Evolutionary conservation across 2,888 invertebrate genomes (phyloP).

Genomic region (Rhingia rostrata): DNA sequence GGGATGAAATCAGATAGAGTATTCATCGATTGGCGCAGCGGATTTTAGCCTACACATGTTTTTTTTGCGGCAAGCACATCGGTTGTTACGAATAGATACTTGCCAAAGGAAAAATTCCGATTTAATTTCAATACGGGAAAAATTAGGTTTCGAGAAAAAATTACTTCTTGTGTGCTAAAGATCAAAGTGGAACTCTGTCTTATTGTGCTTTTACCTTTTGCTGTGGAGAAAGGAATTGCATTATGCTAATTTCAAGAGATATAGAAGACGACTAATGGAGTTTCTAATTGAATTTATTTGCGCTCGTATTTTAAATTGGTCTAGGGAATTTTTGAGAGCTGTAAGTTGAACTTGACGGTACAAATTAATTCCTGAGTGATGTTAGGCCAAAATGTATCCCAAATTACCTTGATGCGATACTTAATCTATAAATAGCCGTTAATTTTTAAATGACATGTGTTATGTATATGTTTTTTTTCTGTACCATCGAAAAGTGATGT

Average conservation of each 20-base stretch:
- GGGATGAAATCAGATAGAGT: too few species aligned
- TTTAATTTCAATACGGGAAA: conserved; percentile 22
- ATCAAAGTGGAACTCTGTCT: conserved; percentile 8
- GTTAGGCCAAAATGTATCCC: background rate
- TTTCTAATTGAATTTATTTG: conserved; percentile 24
- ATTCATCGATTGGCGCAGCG: too few species aligned
- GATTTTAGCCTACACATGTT: too few species aligned
- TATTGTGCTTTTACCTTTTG: conserved; percentile 24
- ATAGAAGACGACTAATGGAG: conserved; percentile 20
- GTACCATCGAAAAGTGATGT: too few species aligned
- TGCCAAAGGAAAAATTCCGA: background rate
- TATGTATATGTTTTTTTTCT: too few species aligned
- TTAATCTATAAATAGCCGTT: too few species aligned
- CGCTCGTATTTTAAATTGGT: conserved; percentile 4
- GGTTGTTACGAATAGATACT: background rate
- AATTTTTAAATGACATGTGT: too few species aligned
- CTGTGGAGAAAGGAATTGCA: background rate
- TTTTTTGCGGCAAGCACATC: background rate
- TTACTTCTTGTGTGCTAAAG: conserved; percentile 1
- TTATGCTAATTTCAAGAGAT: conserved; percentile 30
- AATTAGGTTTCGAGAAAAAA: conserved; percentile 30
- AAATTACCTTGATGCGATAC: too few species aligned
- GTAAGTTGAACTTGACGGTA: background rate
- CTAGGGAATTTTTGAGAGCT: background rate
- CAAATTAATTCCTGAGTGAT: background rate